Conservation (phyloP, 2,113 vertebrate species). For the Sylvietta virens region DNA sequence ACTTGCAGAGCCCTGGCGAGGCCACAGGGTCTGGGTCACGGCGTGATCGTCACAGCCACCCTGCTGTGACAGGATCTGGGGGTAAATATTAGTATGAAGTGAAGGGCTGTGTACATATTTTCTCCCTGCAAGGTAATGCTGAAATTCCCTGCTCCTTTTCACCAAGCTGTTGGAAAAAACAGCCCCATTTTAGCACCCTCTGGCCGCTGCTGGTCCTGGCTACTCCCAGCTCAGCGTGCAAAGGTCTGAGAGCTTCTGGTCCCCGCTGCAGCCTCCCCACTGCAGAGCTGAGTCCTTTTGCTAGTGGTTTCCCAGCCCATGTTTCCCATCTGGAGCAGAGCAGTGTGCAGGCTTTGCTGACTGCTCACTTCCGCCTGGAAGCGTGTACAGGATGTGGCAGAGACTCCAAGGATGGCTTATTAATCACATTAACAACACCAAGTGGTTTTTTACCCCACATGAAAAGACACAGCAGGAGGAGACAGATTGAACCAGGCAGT, state of each 20-base stretch:
- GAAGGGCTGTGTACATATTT: slow-evolving; percentile 5
- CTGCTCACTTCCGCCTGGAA: neutral
- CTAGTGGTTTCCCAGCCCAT: neutral
- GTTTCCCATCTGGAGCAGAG: slow-evolving; percentile 11
- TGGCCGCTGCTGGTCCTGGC: neutral
- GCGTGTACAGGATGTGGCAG: neutral
- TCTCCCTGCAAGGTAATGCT: slow-evolving; percentile 1
- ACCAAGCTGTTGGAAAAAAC: neutral
- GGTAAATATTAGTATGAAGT: neutral
- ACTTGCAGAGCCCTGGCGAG: neutral
- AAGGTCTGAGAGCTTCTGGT: neutral
- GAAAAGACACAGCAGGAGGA: neutral
- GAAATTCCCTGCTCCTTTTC: neutral
- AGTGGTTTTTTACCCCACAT: neutral
- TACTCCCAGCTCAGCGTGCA: neutral
- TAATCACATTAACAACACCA: neutral
- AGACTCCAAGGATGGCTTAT: neutral
- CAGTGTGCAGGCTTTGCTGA: neutral
- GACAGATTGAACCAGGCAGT: neutral
- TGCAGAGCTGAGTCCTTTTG: neutral
- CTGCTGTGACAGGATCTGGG: neutral
- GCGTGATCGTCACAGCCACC: neutral
- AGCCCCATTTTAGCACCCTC: neutral
- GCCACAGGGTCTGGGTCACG: rapidly evolving
- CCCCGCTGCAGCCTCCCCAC: neutral